A percentile compares a stretch with the other conserved stretches of the same genome.
Evolutionary conservation across 1,140 invertebrate genomes (phyloP).

Genomic region (Drosophila albomicans): DNA sequence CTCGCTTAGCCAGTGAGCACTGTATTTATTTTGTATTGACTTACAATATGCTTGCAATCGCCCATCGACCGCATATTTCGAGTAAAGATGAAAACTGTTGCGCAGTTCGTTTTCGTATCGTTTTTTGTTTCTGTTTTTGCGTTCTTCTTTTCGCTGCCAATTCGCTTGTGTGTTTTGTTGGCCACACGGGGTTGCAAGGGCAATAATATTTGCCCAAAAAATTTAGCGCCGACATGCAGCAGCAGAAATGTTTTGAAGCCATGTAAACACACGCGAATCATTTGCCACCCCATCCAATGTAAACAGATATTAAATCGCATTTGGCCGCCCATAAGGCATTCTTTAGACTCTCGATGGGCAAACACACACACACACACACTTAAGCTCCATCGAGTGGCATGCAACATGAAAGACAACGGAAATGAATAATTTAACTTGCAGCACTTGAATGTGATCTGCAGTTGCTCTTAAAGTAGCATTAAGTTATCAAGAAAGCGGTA

Average conservation of each 20-base stretch:
- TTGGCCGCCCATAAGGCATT: conserved; percentile 4
- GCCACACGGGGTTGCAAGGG: not conserved
- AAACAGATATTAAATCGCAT: conserved; percentile 57
- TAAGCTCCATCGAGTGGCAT: not conserved
- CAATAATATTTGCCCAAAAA: conserved; percentile 13
- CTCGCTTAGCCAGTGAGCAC: conserved; percentile 12
- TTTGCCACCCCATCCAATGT: conserved; percentile 29
- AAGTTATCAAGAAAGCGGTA: not conserved
- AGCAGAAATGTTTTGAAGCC: not conserved
- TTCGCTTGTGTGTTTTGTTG: not conserved
- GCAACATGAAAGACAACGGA: conserved; percentile 7
- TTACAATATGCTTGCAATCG: conserved; percentile 51
- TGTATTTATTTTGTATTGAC: conserved; percentile 51
- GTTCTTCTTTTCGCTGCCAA: conserved; percentile 18
- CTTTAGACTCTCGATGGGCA: not conserved
- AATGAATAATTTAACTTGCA: conserved; percentile 25
- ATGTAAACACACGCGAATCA: conserved; percentile 22
- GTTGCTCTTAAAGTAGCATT: not conserved
- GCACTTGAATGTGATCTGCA: not conserved
- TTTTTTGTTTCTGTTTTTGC: conserved; percentile 4
- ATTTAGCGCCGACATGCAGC: conserved; percentile 14
- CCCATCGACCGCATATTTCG: not conserved
- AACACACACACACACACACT: conserved; percentile 15
- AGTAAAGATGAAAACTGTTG: conserved; percentile 63
- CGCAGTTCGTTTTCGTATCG: conserved; percentile 48